Evolutionary conservation across 2,888 invertebrate genomes (phyloP).

Genomic region (Monochamus alternatus): DNA sequence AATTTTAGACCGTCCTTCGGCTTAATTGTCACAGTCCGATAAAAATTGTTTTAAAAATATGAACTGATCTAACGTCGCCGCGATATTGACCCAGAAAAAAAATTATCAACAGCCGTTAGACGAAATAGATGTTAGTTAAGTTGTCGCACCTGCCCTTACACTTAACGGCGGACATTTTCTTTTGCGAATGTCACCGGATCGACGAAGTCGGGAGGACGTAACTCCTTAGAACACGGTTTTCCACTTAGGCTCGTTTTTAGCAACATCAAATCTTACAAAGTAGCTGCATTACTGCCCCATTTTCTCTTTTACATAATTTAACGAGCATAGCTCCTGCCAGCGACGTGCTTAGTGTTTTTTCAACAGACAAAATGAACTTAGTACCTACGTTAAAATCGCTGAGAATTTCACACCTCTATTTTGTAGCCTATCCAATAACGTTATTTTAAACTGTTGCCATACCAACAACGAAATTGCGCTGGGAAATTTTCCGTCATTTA

Average conservation of each 20-base stretch:
- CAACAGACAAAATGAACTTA: background rate
- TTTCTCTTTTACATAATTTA: slow-evolving; percentile 32
- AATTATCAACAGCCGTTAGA: slow-evolving; percentile 11
- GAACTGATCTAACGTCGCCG: slow-evolving; percentile 23
- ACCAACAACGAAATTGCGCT: too few relatives aligned
- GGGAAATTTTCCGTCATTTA: too few relatives aligned
- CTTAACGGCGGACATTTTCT: slow-evolving; percentile 1
- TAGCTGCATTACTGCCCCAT: slow-evolving; percentile 6
- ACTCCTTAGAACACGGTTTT: slow-evolving; percentile 54
- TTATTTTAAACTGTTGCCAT: too few relatives aligned
- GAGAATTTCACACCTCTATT: too few relatives aligned
- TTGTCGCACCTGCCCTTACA: slow-evolving; percentile 22
- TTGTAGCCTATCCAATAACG: too few relatives aligned
- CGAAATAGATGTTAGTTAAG: background rate
- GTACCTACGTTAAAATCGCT: too few relatives aligned
- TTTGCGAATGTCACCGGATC: slow-evolving; percentile 52
- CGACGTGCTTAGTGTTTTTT: background rate
- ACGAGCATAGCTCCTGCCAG: slow-evolving; percentile 9
- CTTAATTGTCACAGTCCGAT: slow-evolving; percentile 28
- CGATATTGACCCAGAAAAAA: slow-evolving; percentile 30
- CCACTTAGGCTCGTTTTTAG: slow-evolving; percentile 51
- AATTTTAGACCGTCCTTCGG: slow-evolving; percentile 28
- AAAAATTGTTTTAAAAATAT: slow-evolving; percentile 33
- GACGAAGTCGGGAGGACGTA: slow-evolving; percentile 54
- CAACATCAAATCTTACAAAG: slow-evolving; percentile 24